Conservation (phyloP, 2,113 vertebrate genomes). For the Macquaria australasica region DNA sequence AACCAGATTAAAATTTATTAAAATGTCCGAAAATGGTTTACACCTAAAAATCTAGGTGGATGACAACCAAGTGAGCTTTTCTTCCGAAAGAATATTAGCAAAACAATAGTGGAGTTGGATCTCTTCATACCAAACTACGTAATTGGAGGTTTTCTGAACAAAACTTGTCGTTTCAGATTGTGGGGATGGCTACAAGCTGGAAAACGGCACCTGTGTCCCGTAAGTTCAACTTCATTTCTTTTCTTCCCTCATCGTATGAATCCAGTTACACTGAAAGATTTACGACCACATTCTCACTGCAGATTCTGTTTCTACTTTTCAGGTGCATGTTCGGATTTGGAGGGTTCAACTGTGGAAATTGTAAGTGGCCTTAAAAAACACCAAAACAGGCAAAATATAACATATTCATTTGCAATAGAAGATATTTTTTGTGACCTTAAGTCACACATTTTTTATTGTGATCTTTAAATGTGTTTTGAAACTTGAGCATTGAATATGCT, state of each 20-base stretch:
- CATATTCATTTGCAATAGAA: not conserved
- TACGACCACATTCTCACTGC: slow-evolving; percentile 1
- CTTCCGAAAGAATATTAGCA: not conserved
- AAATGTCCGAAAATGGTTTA: not conserved
- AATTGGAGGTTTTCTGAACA: not conserved
- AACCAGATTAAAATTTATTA: not conserved
- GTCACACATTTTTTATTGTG: not conserved
- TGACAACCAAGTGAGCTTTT: not conserved
- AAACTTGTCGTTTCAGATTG: slow-evolving; percentile 86
- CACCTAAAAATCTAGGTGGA: not conserved
- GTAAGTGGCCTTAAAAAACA: slow-evolving; percentile 83
- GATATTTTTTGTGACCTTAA: not conserved
- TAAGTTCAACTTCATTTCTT: slow-evolving; percentile 74
- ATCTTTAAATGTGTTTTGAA: not conserved
- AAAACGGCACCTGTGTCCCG: slow-evolving; percentile 93
- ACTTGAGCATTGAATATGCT: not conserved
- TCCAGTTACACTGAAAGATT: not conserved
- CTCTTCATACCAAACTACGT: not conserved
- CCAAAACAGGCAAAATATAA: not conserved
- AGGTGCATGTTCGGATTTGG: slow-evolving; percentile 97
- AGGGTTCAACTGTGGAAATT: slow-evolving; percentile 97
- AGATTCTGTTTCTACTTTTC: slow-evolving; percentile 61
- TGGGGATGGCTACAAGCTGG: slow-evolving; percentile 92
- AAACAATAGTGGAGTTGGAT: not conserved
- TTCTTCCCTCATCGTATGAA: not conserved